Conservation (phyloP, 2,113 vertebrate species). For the Prietella phreatophila region DNA sequence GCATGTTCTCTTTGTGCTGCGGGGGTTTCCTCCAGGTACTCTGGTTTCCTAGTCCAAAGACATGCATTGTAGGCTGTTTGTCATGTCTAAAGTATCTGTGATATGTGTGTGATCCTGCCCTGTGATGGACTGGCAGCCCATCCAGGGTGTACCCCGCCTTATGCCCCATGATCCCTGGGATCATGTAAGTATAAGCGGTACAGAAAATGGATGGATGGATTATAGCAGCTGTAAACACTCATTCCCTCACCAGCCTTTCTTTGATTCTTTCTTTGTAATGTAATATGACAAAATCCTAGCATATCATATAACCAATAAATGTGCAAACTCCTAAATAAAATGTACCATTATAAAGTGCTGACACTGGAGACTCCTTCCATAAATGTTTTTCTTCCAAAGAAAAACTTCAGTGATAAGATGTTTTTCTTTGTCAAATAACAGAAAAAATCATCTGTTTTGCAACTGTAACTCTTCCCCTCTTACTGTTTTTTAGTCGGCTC, state of each 20-base stretch:
- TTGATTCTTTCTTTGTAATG: background rate
- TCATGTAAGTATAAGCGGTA: too few relatives aligned
- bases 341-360: background rate
- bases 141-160: too few relatives aligned
- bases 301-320: background rate
- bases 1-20: too few relatives aligned
- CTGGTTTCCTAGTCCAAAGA: too few relatives aligned
- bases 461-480: constrained; percentile 9
- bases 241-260: background rate
- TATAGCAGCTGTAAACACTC: background rate
- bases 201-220: background rate
- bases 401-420: background rate
- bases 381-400: background rate
- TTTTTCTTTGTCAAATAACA: background rate
- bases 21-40: too few relatives aligned
- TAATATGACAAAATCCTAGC: background rate
- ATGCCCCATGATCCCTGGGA: too few relatives aligned
- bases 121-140: too few relatives aligned
- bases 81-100: too few relatives aligned
- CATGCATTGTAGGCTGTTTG: too few relatives aligned
- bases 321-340: background rate
- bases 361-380: background rate
- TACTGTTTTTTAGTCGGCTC: constrained; percentile 77
- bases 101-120: too few relatives aligned
- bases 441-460: background rate